Percentiles rank a stretch among this genome's conserved stretches.
phyloP scores from a whole-genome alignment of 2,797 vertebrate species.

The Semaprochilodus insignis region DNA sequence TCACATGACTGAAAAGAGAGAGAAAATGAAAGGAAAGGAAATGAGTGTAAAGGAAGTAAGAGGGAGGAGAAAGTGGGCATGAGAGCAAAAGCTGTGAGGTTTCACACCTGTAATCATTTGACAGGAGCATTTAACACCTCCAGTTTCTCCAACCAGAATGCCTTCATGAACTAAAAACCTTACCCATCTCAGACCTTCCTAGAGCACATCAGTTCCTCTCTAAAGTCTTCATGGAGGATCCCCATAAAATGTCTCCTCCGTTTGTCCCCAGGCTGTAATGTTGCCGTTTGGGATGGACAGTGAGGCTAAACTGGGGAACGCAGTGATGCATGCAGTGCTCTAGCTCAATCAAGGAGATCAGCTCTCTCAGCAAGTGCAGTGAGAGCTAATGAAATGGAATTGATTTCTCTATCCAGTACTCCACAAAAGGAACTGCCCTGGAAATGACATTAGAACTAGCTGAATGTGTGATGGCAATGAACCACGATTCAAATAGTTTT shows the following conservation, averaged over 20 bases:
- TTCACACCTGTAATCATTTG: conserved; percentile 64
- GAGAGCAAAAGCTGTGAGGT: conserved; percentile 59
- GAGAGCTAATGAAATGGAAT: conserved; percentile 41
- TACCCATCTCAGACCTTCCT: neutral
- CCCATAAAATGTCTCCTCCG: conserved; percentile 6
- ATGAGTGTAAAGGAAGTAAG: conserved; percentile 18
- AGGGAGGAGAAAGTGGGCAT: conserved; percentile 52
- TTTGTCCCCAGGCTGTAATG: conserved; percentile 4
- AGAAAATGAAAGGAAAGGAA: neutral
- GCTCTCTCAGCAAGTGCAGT: conserved; percentile 30
- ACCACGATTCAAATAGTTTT: neutral
- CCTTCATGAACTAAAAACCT: conserved; percentile 23
- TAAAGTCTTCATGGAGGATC: neutral
- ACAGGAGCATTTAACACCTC: conserved; percentile 26
- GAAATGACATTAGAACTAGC: conserved; percentile 35
- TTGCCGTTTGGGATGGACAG: neutral
- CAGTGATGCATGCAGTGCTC: conserved; percentile 10
- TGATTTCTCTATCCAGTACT: conserved; percentile 49
- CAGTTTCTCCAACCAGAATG: neutral
- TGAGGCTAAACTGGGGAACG: neutral
- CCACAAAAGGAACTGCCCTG: conserved; percentile 56
- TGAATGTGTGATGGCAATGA: neutral
- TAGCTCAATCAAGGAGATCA: conserved; percentile 28
- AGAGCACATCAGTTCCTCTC: neutral
- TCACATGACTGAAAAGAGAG: conserved; percentile 3